phyloP scores from a whole-genome alignment of 2,888 invertebrate genomes.

The Luperina testacea region DNA sequence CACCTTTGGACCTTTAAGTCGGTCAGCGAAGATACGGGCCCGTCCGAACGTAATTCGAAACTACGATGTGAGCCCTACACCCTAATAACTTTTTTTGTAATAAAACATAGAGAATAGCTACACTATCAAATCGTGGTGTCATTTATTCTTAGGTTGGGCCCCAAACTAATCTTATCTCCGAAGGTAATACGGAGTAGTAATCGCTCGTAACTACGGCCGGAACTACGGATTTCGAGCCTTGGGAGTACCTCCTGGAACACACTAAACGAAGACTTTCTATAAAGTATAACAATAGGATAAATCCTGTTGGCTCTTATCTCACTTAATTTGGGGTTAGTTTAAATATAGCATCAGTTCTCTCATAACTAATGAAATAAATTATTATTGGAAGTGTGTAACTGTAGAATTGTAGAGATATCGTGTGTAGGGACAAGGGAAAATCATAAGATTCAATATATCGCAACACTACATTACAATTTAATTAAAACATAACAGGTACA shows the following conservation, averaged over 20 bases:
- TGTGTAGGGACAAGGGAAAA: background rate
- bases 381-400: background rate
- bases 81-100: too few species aligned
- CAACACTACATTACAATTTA: slow-evolving; percentile 8
- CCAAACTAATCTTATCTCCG: too few species aligned
- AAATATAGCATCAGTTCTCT: background rate
- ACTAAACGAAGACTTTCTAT: background rate
- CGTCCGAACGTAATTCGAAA: background rate
- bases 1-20: background rate
- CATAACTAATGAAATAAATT: background rate
- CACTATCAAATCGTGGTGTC: too few species aligned
- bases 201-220: too few species aligned
- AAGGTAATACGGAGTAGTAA: too few species aligned
- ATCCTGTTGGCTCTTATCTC: background rate
- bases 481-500: slow-evolving; percentile 47
- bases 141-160: too few species aligned
- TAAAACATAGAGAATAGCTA: too few species aligned
- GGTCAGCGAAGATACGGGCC: background rate
- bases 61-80: too few species aligned
- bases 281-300: background rate
- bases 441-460: background rate
- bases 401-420: background rate
- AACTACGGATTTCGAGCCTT: too few species aligned
- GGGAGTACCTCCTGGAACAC: background rate
- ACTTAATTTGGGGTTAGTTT: background rate